phyloP scores from a whole-genome alignment of 2,888 invertebrate species.

The Archips crataeganus region DNA sequence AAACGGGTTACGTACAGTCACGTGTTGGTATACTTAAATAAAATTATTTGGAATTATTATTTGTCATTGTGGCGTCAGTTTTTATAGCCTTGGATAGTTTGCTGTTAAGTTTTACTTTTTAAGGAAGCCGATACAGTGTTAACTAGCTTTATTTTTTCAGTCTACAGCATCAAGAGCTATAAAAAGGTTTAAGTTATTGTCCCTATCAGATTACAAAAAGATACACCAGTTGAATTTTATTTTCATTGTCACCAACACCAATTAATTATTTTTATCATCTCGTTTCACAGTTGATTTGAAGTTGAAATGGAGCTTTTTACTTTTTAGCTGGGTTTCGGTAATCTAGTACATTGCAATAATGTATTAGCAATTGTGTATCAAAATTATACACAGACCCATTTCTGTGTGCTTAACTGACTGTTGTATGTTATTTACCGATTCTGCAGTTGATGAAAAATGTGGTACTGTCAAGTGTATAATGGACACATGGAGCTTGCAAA shows the following conservation, averaged over 20 bases:
- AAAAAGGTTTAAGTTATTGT: slow-evolving; percentile 22
- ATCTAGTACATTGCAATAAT: background rate
- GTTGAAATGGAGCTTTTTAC: background rate
- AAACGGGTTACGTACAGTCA: slow-evolving; percentile 29
- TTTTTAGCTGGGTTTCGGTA: background rate
- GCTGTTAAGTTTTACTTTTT: background rate
- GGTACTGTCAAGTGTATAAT: too few relatives aligned
- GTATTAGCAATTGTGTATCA: background rate
- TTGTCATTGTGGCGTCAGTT: too few relatives aligned
- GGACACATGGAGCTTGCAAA: too few relatives aligned
- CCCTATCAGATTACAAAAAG: slow-evolving; percentile 27
- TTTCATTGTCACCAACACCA: slow-evolving; percentile 22
- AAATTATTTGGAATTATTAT: too few relatives aligned
- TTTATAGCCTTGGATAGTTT: background rate
- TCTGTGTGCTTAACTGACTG: too few relatives aligned
- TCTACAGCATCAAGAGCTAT: slow-evolving; percentile 14
- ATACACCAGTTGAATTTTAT: slow-evolving; percentile 29
- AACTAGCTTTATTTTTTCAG: background rate
- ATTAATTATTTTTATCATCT: slow-evolving; percentile 26
- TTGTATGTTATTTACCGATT: too few relatives aligned
- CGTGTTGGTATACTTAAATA: background rate
- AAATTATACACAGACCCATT: too few relatives aligned
- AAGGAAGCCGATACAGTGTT: background rate
- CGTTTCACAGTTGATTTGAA: slow-evolving; percentile 8
- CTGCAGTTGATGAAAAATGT: too few relatives aligned